Conservation (phyloP, 2,113 vertebrate species). For the Stegastes partitus region DNA sequence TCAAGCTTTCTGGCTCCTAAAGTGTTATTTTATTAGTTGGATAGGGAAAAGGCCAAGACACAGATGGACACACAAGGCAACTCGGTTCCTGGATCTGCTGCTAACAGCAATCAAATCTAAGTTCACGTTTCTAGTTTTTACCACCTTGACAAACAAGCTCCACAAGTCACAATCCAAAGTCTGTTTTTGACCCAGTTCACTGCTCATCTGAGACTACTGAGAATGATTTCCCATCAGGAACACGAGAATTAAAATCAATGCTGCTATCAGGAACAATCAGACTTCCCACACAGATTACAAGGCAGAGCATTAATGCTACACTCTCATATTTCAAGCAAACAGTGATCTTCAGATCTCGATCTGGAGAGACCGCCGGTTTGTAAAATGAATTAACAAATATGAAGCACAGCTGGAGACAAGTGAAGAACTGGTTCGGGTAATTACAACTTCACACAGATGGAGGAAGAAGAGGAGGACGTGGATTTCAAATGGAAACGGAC, state of each 20-base stretch:
- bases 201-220: neutral
- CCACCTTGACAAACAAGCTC: conserved; percentile 2
- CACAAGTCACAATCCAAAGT: conserved; percentile 17
- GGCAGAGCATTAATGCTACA: neutral
- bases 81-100: conserved; percentile 23
- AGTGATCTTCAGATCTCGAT: conserved; percentile 6
- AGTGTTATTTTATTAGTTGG: conserved; percentile 19
- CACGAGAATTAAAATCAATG: conserved; percentile 12
- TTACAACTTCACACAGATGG: conserved; percentile 61
- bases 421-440: conserved; percentile 45
- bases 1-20: conserved; percentile 11
- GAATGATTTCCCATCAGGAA: neutral
- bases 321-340: conserved; percentile 8
- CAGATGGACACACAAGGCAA: conserved; percentile 18
- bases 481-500: conserved; percentile 71
- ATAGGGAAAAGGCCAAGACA: neutral
- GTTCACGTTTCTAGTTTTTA: conserved; percentile 14
- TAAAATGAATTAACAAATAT: conserved; percentile 38
- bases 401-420: conserved; percentile 49
- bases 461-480: conserved; percentile 44
- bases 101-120: conserved; percentile 12
- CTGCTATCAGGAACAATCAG: neutral
- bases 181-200: neutral
- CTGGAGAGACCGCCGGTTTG: neutral
- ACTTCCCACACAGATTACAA: conserved; percentile 8